A percentile compares a stretch with the other conserved stretches of the same genome.
Conservation (phyloP, 2,113 vertebrate species). For the Pelecanus crispus region DNA sequence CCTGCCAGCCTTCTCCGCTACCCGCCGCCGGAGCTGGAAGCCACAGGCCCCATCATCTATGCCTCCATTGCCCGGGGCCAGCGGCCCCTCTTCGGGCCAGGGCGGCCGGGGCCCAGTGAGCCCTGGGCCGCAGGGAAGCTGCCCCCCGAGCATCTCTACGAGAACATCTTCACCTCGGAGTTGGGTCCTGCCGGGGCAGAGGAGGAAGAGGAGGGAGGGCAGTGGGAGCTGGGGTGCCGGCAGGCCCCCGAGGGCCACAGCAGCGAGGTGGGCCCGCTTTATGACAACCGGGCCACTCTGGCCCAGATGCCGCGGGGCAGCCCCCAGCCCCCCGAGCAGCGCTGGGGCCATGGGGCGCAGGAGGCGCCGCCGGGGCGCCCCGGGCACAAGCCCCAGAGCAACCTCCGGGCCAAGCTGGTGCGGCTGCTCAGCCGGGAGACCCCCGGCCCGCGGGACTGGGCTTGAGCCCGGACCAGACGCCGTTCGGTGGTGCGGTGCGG, state of each 20-base stretch:
- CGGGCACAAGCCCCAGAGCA: background rate
- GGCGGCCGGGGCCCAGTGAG: background rate
- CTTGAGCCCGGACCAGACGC: background rate
- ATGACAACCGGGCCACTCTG: slow-evolving; percentile 27
- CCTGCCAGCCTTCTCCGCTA: background rate
- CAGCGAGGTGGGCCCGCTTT: background rate
- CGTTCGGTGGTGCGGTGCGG: background rate
- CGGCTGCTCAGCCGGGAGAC: slow-evolving; percentile 67
- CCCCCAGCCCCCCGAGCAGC: background rate
- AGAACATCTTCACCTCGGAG: slow-evolving; percentile 62
- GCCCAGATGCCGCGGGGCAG: background rate
- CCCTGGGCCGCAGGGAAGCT: background rate
- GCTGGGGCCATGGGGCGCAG: slow-evolving; percentile 35
- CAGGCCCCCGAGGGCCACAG: slow-evolving; percentile 24
- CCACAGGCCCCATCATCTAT: background rate
- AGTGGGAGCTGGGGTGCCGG: background rate
- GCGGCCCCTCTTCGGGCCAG: background rate
- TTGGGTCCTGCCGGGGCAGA: rapidly evolving
- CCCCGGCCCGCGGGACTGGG: slow-evolving; percentile 38
- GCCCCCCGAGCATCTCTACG: slow-evolving; percentile 66
- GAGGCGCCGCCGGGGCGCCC: background rate
- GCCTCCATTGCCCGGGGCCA: slow-evolving; percentile 44
- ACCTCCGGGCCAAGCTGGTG: slow-evolving; percentile 71
- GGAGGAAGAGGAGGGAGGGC: background rate
- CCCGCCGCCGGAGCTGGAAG: background rate